Base-by-base conservation (phyloP, 2,797 vertebrate genomes). In the Sebastes wilsoni region DNA sequence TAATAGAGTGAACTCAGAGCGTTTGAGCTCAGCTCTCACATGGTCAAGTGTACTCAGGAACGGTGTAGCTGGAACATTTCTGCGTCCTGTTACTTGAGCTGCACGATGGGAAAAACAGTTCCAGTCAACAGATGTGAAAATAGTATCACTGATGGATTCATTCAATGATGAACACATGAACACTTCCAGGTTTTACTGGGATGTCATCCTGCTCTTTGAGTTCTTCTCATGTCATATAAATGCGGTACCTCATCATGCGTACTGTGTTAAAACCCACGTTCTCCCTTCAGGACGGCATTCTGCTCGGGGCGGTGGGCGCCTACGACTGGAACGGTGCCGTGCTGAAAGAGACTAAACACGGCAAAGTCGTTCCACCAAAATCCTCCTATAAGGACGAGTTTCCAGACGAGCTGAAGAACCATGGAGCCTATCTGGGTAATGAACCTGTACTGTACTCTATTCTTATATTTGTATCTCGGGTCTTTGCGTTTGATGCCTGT, bases 261-360 rank as follows among this genome's bases (percentile, higher is more conserved):
- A 0, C 16, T 71, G 2, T 6, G 5, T 58, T 18, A 12, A 32
- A 2, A 18, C 20, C 3, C 12, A 2, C 0, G 34, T 67, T n/a
- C 25, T 25, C 5, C 12, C n/a, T 2, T 22, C 72, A 99, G 98
- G 98, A 99, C 0, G 98, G 98, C 14, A 83, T 99, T 70, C 94
- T 99, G 58, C 95, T 99, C 16, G 98, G 98, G 18, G 98, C 98
- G 0, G 97, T 99, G 4, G 98, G 98, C 0, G 98, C 98, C 13
- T 99, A 99, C 0, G 97, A 99, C 93, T 99, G 98, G 98, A 99
- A 96, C 0, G 98, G 98, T 0, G 97, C 98, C 0, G 97, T 99
- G n/a, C 94, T 99, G n/a, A 99, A 99, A 85, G 97, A 99, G 73
- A 98, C 97, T 2, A 96, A 94, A 59, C 85, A 95, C 0, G 98